Conservation (phyloP, 2,113 vertebrate species). For the Phrynocephalus versicolor region DNA sequence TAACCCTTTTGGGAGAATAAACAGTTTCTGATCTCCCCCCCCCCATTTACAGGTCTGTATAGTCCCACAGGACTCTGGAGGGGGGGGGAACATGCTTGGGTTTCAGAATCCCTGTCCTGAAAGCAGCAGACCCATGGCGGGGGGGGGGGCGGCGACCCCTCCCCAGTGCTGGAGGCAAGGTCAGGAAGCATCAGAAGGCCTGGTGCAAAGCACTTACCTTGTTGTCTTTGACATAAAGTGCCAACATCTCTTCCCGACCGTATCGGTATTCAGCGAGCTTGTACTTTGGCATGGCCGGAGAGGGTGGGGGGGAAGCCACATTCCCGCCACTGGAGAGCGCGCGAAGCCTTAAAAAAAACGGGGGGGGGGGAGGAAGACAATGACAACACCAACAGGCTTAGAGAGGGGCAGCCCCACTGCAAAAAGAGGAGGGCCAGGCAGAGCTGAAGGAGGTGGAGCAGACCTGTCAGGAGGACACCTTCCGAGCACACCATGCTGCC, state of each 20-base stretch:
- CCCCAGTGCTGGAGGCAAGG: background rate
- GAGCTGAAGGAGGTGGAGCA: background rate
- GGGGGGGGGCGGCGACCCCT: accelerated
- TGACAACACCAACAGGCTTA: accelerated
- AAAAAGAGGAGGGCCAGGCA: too few species aligned
- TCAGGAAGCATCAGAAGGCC: background rate
- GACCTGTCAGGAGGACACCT: background rate
- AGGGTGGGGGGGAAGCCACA: constrained; percentile 89
- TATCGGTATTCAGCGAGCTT: constrained; percentile 94
- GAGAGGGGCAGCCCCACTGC: background rate
- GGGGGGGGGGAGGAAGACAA: too few species aligned
- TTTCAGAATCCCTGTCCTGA: too few species aligned
- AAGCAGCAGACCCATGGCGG: too few species aligned
- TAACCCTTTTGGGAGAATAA: too few species aligned
- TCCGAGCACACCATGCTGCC: too few species aligned
- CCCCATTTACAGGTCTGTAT: too few species aligned
- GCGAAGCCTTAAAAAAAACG: constrained; percentile 78
- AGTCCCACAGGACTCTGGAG: too few species aligned
- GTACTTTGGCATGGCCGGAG: constrained; percentile 95
- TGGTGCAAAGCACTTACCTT: constrained; percentile 73
- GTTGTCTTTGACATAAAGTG: constrained; percentile 94
- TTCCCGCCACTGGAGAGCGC: constrained; percentile 91
- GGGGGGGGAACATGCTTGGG: too few species aligned
- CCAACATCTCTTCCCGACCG: constrained; percentile 94
- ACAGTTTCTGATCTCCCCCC: too few species aligned